Evolutionary conservation across 2,113 vertebrate genomes (phyloP), one percentile per base, ranked within the genome.

Genomic region (Bufo bufo): DNA sequence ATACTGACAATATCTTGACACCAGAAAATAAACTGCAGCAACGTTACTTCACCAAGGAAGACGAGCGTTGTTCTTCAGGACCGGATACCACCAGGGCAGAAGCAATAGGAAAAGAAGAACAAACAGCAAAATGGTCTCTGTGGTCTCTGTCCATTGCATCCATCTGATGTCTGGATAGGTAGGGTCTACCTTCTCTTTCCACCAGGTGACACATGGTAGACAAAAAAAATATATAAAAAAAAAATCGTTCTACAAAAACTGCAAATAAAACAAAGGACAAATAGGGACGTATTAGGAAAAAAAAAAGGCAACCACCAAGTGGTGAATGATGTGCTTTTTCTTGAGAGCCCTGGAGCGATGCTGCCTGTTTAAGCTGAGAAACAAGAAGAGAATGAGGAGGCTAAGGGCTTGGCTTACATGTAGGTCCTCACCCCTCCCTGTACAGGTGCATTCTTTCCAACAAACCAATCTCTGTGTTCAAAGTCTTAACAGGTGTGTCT

Each of bases 401-500:
- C 92, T 95, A 96, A 93, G 91, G 94, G 96, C 95, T 97, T 96
- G 94, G 94, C 97, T 99, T 99, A 99, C 97, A 99, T 96, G 97
- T 95, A 98, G 93, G 90, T 94, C 93, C 91, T 84, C 93, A 92
- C 93, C 93, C 94, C 95, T 94, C 95, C 96, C 97, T 93, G 93
- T 93, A 95, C 97, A 99, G 98, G 98, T 99, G 97, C 97, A 95
- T 96, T 96, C 96, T 95, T 94, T 91, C 84, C 89, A 75, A 10
- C 87, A 91, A 93, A 91, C 98, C 98, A 99, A 99, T 99, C 96
- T 95, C 90, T 90, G 91, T 87, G 94, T 93, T 90, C 94, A 93
- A 90, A 93, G 80, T 17, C 90, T 93, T 89, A 91, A 93, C 98
- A 99, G 98, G 98, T 99, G 97, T 98, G 97, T 97, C 97, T 94